Base-by-base conservation (phyloP, 2,113 vertebrate genomes). In the Mionectes macconnelli region DNA sequence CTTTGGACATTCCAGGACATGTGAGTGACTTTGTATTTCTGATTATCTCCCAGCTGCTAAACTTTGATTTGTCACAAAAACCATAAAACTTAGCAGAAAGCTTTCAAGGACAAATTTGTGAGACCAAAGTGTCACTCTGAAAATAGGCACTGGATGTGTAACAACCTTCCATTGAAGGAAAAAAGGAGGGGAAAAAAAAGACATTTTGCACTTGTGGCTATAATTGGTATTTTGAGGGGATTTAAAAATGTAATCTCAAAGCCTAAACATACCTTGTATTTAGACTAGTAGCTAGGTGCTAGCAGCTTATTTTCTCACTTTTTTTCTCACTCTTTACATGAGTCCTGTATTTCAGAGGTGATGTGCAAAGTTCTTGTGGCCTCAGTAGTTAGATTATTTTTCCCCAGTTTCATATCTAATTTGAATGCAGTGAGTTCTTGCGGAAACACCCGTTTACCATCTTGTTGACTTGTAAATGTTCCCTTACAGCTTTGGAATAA, bases 401-500 rank as follows among this genome's bases (percentile, higher is more conserved):
- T 72, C 60, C 39, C 23, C 28, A 53, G 47, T 92, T 93, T 81
- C 78, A 27, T 73, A 64, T 74, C 80, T 77, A 89, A 80, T 87
- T 89, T 74, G 70, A 74, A 73, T 50, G 78, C 89, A 85, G 94
- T 75, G 89, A 95, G 59, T 94, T 94, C 67, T 96, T 97, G 96
- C 95, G 86, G 94, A 97, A 96, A 97, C 97, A 97, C 95, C 96
- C 96, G 88, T 97, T 96, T 66, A 72, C 89, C 95, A 96, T 93
- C 93, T 97, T 96, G 94, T 97, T 97, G 90, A 97, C 96, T 94
- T 98, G 97, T 98, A 98, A 96, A 97, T 97, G 97, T 97, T 98
- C 96, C 97, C 96, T 95, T 90, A 92, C 39, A 93, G 97, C 97
- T 98, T 98, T 98, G 97, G 95, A 98, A 98, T 98, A 98, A 98